Evolutionary conservation across 2,113 vertebrate species (phyloP).

Genomic region (Pygoscelis antarcticus): DNA sequence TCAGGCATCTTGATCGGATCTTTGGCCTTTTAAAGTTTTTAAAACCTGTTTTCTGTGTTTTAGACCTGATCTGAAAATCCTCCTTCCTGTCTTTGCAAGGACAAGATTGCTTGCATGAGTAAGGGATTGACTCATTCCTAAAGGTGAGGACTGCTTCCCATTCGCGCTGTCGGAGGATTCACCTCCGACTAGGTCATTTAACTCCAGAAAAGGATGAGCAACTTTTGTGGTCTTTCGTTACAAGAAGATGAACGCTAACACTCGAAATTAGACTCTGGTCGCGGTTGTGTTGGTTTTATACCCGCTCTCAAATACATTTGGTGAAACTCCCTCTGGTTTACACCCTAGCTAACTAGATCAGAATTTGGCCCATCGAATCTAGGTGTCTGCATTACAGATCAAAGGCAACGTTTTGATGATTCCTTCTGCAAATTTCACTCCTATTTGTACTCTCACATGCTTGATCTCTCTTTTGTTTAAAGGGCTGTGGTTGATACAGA

Average conservation of each 20-base stretch:
- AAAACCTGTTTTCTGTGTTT: not conserved
- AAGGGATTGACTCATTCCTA: not conserved
- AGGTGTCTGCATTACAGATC: not conserved
- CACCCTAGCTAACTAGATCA: not conserved
- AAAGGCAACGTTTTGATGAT: not conserved
- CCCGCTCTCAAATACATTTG: not conserved
- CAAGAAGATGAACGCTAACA: not conserved
- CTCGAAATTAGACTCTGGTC: not conserved
- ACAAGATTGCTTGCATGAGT: not conserved
- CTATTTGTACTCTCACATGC: not conserved
- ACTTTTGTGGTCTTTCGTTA: not conserved
- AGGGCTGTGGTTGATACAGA: not conserved
- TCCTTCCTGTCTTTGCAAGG: not conserved
- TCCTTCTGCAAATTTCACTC: not conserved
- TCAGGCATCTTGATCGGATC: fast-evolving
- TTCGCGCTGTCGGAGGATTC: not conserved
- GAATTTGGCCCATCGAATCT: not conserved
- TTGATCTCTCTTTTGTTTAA: slow-evolving; percentile 42
- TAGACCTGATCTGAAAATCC: not conserved
- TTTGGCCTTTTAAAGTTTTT: not conserved
- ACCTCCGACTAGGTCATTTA: not conserved
- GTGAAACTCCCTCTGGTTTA: not conserved
- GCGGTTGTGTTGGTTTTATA: not conserved
- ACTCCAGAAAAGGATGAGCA: not conserved
- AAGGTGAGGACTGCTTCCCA: not conserved